These are phyloP conservation scores for Vicugna pacos DNA, from an alignment of 2,113 vertebrate genomes.

Conservation along the genomic window DNA sequence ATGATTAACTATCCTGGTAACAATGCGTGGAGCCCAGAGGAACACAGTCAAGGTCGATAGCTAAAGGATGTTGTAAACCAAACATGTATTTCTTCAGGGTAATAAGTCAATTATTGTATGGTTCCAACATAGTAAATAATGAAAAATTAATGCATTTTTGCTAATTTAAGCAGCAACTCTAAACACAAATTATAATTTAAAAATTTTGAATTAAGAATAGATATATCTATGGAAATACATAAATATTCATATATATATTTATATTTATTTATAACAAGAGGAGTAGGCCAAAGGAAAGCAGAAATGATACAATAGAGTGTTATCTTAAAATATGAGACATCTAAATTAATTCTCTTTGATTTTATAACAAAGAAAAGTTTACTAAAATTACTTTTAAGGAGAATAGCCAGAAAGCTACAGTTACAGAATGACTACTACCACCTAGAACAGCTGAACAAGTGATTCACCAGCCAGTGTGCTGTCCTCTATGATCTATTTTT, in stretches of 20 bases:
- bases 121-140: background rate
- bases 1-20: constrained; percentile 53
- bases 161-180: background rate
- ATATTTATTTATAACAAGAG: background rate
- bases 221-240: background rate
- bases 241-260: background rate
- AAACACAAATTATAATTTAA: background rate
- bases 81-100: constrained; percentile 1
- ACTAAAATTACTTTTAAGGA: background rate
- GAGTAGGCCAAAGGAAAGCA: background rate
- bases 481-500: background rate
- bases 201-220: background rate
- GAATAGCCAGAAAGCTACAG: background rate
- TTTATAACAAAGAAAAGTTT: background rate
- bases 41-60: background rate
- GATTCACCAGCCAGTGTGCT: background rate
- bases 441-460: background rate
- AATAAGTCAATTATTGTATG: background rate
- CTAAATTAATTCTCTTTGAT: background rate
- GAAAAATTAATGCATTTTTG: background rate
- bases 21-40: background rate
- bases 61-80: constrained; percentile 29
- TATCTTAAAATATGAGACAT: background rate
- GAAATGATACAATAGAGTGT: background rate
- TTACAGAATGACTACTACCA: background rate